Conservation (phyloP, 2,888 invertebrate species). For the Nesidiocoris tenuis region DNA sequence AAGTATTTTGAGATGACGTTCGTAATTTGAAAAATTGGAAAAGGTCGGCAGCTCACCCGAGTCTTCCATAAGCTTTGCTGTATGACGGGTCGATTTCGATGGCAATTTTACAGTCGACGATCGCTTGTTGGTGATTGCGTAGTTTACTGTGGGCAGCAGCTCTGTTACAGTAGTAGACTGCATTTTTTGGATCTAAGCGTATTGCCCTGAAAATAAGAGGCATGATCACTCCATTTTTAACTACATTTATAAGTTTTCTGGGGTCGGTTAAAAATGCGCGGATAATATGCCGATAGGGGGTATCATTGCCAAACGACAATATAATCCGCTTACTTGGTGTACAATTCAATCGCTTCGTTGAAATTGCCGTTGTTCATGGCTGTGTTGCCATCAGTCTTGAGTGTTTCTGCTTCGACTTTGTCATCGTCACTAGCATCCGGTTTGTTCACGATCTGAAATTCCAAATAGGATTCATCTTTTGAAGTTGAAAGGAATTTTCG, state of each 20-base stretch:
- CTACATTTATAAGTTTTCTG: too few relatives aligned
- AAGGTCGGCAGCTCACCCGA: constrained; percentile 67
- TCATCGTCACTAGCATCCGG: constrained; percentile 52
- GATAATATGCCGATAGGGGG: too few relatives aligned
- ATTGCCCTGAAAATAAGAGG: constrained; percentile 74
- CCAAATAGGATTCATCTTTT: too few relatives aligned
- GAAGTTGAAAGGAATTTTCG: too few relatives aligned
- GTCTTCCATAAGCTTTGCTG: constrained; percentile 90
- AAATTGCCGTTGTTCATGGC: constrained; percentile 83
- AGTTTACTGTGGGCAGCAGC: constrained; percentile 93
- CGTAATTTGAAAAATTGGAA: too few relatives aligned
- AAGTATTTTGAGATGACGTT: too few relatives aligned
- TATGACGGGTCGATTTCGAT: constrained; percentile 86
- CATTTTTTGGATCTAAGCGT: constrained; percentile 79
- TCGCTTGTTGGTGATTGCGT: constrained; percentile 77
- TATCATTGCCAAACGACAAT: too few relatives aligned
- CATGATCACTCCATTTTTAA: too few relatives aligned
- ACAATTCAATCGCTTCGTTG: constrained; percentile 73
- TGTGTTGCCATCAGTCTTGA: constrained; percentile 84
- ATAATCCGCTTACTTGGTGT: constrained; percentile 43
- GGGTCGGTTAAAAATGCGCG: too few relatives aligned
- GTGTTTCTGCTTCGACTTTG: constrained; percentile 72
- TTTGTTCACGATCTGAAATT: constrained; percentile 28
- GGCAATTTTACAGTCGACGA: constrained; percentile 88
- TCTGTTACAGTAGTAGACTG: constrained; percentile 95